Base-by-base conservation (phyloP, 2,888 invertebrate species). In the Dicycla oo region DNA sequence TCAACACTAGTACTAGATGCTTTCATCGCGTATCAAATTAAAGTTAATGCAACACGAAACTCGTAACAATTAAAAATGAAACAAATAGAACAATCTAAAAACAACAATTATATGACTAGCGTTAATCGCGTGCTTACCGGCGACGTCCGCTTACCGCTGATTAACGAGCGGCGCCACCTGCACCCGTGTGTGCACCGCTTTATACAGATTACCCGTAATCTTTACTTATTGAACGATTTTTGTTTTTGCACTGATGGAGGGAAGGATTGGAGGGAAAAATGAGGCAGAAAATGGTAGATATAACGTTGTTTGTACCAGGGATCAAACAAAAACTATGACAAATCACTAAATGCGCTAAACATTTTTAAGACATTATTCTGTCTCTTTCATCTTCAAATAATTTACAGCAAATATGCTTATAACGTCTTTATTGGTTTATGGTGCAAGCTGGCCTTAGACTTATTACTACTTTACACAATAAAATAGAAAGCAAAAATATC, bases 211-310 rank as follows among this genome's bases (percentile, higher is more conserved):
- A 81, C 47, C 20, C 5, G 30, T 81, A 84, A 81, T 81, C 78
- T 81, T 81, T 73, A 81, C 78, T 76, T 84, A 81, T 81, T 81
- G 72, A 84, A 51, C 67, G 53, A 66, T 56, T 65, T 84, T 72
- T 81, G 82, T 63, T 66, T 56, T 34, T 60, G 34, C 43, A 43
- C 20, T 75, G 71, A 69, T 54, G 0, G 13, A 69, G 75, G 38
- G 20, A 73, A 43, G 57, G 23, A 13, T 47, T 73, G 20, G 13
- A 18, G 23, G 30, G 20, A 13, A 47, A 73, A 77, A 56, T 70
- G 15, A 11, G 38, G 40, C 47, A 23, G 23, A 0, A 20, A 23
- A 1, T 38, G 13, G 2, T 18, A 43, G 8, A 13, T 11, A 51
- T 5, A 5, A 23, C 15, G 7, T 8, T 65, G 23, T 34, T 1